Evolutionary conservation across 1,140 invertebrate genomes (phyloP).

Genomic region (Melanaphis sacchari): DNA sequence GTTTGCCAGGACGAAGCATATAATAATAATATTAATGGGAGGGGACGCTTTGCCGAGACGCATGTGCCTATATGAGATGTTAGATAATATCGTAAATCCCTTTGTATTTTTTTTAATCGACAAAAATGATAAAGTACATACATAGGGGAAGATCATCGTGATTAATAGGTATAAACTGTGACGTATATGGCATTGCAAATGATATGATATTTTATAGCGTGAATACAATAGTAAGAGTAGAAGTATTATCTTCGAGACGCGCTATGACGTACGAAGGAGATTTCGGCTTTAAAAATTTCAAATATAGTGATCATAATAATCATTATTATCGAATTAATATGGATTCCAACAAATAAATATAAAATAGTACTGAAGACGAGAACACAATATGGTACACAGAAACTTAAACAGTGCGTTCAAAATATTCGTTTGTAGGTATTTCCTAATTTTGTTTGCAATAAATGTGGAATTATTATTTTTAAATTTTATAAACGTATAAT

Average conservation of each 20-base stretch:
- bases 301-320: neutral
- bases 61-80: neutral
- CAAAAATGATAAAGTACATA: neutral
- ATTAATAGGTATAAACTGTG: conserved; percentile 30
- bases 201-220: neutral
- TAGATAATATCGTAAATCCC: conserved; percentile 24
- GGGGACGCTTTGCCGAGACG: neutral
- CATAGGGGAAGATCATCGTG: neutral
- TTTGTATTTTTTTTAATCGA: conserved; percentile 47
- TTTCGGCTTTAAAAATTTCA: neutral
- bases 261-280: neutral
- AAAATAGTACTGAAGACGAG: too few species aligned
- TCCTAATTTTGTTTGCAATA: neutral
- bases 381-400: too few species aligned
- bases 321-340: neutral
- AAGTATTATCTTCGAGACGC: neutral
- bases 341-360: neutral
- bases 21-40: neutral
- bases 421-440: neutral
- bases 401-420: neutral
- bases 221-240: neutral
- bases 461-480: neutral
- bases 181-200: conserved; percentile 9
- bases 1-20: neutral
- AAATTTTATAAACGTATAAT: neutral